phyloP scores from a whole-genome alignment of 2,113 vertebrate species.

The human (Homo sapiens) region DNA sequence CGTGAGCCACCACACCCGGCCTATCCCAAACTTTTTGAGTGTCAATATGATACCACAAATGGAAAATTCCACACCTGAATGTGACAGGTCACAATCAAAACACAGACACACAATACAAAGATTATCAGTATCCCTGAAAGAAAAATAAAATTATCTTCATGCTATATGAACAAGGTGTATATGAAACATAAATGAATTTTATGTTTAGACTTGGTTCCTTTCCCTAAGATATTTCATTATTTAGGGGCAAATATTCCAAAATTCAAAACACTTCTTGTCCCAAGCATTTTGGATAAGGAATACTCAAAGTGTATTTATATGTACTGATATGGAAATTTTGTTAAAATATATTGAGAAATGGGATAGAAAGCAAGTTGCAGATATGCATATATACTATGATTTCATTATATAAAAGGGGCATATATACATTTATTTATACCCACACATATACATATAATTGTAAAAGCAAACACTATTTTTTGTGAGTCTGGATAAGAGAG shows the following conservation, averaged over 20 bases:
- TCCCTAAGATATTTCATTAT: neutral
- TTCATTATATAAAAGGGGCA: neutral
- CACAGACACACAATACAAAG: neutral
- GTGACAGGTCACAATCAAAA: neutral
- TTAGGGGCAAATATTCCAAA: neutral
- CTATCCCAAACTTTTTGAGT: neutral
- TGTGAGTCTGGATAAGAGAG: neutral
- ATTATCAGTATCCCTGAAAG: neutral
- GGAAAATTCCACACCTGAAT: neutral
- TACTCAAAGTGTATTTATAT: neutral
- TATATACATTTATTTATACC: neutral
- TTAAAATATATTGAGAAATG: neutral
- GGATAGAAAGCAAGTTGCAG: neutral
- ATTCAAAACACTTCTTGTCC: neutral
- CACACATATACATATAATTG: neutral
- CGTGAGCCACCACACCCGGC: too few relatives aligned
- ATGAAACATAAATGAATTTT: neutral
- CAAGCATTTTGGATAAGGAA: neutral
- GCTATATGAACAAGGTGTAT: neutral
- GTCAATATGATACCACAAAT: neutral
- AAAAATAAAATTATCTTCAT: neutral
- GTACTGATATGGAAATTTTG: neutral
- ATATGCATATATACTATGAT: neutral
- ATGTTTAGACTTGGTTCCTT: neutral
- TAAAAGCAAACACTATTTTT: neutral